Evolutionary conservation across 92 coral and sea anemone genomes (phyloP).

Genomic region (Siderastrea radians): DNA sequence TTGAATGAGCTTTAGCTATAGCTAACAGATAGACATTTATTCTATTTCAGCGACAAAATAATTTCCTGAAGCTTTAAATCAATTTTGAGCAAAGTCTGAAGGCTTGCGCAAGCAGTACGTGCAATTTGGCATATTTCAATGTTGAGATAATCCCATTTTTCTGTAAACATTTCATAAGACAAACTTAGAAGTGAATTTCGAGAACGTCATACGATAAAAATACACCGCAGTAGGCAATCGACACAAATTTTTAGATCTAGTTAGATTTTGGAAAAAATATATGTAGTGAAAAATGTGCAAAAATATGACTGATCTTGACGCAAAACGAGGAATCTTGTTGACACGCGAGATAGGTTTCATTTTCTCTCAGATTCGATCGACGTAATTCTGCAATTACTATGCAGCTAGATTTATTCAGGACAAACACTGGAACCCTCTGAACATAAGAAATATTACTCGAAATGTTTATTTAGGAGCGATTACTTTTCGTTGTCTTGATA

Average conservation of each 20-base stretch:
- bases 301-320: slow-evolving; percentile 11
- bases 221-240: not conserved
- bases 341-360: not conserved
- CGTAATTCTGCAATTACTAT: slow-evolving; percentile 27
- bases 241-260: slow-evolving; percentile 21
- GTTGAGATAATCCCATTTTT: slow-evolving; percentile 38
- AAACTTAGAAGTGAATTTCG: slow-evolving; percentile 14
- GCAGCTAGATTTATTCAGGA: slow-evolving; percentile 29
- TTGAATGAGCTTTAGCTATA: not conserved
- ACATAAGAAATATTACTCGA: slow-evolving; percentile 36
- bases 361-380: slow-evolving; percentile 19
- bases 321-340: not conserved
- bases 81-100: slow-evolving; percentile 16
- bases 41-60: slow-evolving; percentile 31
- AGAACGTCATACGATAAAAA: slow-evolving; percentile 16
- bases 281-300: slow-evolving; percentile 14
- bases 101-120: slow-evolving; percentile 20
- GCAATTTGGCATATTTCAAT: slow-evolving; percentile 22
- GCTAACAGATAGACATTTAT: not conserved
- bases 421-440: slow-evolving; percentile 25
- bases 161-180: slow-evolving; percentile 50
- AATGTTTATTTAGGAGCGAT: slow-evolving; percentile 50
- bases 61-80: slow-evolving; percentile 28
- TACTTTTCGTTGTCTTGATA: slow-evolving; percentile 31
- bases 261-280: slow-evolving; percentile 18